These are phyloP conservation scores for Copsychus sechellarum DNA, from an alignment of 2,113 vertebrate species.

Conservation along the genomic window DNA sequence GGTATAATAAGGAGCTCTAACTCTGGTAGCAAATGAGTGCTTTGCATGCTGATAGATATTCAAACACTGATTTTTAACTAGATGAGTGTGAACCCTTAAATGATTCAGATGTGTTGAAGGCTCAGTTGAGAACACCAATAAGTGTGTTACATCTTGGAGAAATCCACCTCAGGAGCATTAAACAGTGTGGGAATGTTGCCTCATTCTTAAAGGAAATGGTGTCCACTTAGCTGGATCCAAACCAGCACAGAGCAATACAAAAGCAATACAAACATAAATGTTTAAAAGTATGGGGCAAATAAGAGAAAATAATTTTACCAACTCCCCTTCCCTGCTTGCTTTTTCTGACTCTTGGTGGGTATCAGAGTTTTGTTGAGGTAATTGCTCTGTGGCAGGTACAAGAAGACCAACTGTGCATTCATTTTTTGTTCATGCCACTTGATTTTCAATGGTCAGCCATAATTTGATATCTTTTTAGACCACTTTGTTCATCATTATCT, in stretches of 20 bases:
- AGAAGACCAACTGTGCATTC: background rate
- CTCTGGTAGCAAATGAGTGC: slow-evolving; percentile 64
- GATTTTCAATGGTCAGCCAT: background rate
- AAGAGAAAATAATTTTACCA: background rate
- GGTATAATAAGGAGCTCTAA: slow-evolving; percentile 81
- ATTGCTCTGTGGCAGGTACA: background rate
- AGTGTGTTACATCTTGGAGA: slow-evolving; percentile 45
- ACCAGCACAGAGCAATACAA: background rate
- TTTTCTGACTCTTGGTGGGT: background rate
- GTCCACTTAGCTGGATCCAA: background rate
- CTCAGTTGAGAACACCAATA: slow-evolving; percentile 63
- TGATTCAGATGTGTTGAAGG: slow-evolving; percentile 64
- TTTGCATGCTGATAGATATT: slow-evolving; percentile 79
- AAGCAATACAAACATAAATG: background rate
- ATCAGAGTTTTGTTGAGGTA: background rate
- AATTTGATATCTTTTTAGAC: background rate
- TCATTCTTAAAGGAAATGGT: background rate
- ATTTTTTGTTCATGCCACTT: background rate
- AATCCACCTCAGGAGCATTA: slow-evolving; percentile 1
- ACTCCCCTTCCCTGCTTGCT: background rate
- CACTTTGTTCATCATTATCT: background rate
- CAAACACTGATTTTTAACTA: slow-evolving; percentile 72
- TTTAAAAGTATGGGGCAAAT: background rate
- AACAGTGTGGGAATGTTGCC: background rate
- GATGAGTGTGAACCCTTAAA: slow-evolving; percentile 67